Conservation (phyloP, 2,113 vertebrate genomes). For the Rhodinocichla rosea region DNA sequence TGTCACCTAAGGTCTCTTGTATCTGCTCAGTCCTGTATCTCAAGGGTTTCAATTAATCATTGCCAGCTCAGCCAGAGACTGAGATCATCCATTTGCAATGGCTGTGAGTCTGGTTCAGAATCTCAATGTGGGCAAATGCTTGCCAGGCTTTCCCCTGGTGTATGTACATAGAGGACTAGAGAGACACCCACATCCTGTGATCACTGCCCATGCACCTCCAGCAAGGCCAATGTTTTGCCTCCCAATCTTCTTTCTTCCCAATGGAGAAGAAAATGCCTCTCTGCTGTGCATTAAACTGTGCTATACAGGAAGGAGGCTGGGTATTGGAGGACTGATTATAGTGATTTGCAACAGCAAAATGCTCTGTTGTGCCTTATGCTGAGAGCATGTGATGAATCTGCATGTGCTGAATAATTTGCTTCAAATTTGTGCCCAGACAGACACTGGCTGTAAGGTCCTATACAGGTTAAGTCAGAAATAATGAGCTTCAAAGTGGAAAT, state of each 20-base stretch:
- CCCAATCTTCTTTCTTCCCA: background rate
- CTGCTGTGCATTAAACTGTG: background rate
- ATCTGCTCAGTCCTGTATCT: conserved; percentile 14
- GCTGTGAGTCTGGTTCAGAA: background rate
- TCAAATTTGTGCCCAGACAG: background rate
- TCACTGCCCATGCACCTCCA: background rate
- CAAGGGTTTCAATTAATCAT: conserved; percentile 53
- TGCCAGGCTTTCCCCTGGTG: background rate
- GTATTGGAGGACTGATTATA: background rate
- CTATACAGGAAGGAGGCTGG: background rate
- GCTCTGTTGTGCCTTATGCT: background rate
- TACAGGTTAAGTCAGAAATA: background rate
- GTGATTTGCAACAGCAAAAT: background rate
- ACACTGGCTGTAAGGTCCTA: background rate
- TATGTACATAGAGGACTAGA: background rate
- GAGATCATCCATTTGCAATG: background rate
- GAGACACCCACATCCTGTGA: background rate
- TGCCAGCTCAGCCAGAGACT: background rate
- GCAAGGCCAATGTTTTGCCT: background rate
- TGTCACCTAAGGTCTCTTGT: conserved; percentile 38
- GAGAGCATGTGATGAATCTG: background rate
- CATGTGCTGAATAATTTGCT: background rate
- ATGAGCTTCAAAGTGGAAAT: background rate
- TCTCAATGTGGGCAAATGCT: background rate
- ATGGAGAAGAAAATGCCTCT: background rate